A percentile compares a stretch with the other conserved stretches of the same genome.
Conservation (phyloP, 2,113 vertebrate species). For the Sus scrofa region DNA sequence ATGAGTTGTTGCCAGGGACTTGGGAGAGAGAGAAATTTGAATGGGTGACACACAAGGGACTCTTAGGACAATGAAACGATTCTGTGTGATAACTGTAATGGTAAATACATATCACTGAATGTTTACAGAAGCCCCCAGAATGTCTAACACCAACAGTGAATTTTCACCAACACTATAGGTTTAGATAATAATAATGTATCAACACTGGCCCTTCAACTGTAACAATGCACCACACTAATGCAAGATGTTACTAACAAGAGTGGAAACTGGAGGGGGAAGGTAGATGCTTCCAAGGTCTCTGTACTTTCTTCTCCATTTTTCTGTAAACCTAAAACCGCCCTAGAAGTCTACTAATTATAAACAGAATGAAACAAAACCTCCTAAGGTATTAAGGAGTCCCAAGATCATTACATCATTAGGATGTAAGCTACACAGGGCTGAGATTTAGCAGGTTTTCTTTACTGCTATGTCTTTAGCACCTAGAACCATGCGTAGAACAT, state of each 20-base stretch:
- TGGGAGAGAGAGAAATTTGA: too few relatives aligned
- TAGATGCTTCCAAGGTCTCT: background rate
- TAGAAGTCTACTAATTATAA: conserved; percentile 37
- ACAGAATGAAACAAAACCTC: conserved; percentile 24
- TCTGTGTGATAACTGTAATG: background rate
- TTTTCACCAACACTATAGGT: background rate
- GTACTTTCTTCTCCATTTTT: background rate
- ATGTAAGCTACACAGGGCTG: background rate
- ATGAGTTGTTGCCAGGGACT: background rate
- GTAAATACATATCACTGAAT: too few relatives aligned
- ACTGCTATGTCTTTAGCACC: background rate
- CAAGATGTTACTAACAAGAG: background rate
- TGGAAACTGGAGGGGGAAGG: background rate
- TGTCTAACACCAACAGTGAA: background rate
- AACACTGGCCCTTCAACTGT: background rate
- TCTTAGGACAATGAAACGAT: background rate
- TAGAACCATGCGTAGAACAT: background rate
- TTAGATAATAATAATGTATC: background rate
- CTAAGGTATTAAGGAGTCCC: background rate
- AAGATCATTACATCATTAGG: background rate
- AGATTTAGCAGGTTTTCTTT: background rate
- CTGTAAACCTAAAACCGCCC: conserved; percentile 39
- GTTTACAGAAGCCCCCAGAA: background rate
- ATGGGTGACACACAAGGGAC: background rate
- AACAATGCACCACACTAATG: background rate